These are phyloP conservation scores for Platichthys stellatus DNA, from an alignment of 2,113 vertebrate species.

Conservation along the genomic window DNA sequence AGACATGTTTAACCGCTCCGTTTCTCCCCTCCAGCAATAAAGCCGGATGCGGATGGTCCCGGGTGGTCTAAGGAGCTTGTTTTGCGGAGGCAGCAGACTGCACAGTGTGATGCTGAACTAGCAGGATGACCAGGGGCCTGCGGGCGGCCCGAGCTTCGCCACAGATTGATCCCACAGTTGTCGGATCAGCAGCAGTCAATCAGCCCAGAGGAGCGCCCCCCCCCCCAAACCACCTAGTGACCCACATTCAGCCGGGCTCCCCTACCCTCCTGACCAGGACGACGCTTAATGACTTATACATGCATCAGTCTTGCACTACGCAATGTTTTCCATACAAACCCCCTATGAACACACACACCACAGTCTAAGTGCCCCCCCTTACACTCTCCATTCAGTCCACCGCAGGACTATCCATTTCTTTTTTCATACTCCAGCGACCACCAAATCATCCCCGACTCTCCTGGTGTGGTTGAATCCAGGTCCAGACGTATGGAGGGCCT, in stretches of 20 bases:
- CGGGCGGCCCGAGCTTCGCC: not conserved
- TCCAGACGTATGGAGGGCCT: conserved; percentile 34
- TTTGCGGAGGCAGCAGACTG: conserved; percentile 11
- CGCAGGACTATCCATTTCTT: conserved; percentile 49
- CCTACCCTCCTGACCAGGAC: conserved; percentile 6
- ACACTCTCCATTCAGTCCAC: conserved; percentile 7
- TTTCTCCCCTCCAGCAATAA: conserved; percentile 25
- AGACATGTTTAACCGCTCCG: conserved; percentile 25
- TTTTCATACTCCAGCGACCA: conserved; percentile 42
- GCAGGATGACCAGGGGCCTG: conserved; percentile 20
- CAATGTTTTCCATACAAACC: conserved; percentile 72
- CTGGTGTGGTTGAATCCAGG: conserved; percentile 44
- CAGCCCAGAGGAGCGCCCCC: conserved; percentile 15
- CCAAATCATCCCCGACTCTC: conserved; percentile 36
- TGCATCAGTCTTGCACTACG: conserved; percentile 55
- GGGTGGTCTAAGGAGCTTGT: too few species aligned
- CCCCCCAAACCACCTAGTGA: conserved; percentile 58
- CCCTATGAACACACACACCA: conserved; percentile 40
- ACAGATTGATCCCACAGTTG: conserved; percentile 38
- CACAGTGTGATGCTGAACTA: conserved; percentile 42
- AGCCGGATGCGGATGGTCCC: not conserved
- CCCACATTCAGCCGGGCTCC: conserved; percentile 56
- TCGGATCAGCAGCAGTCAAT: conserved; percentile 45
- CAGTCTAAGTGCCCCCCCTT: conserved; percentile 37
- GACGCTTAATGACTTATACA: conserved; percentile 65